Percentiles rank a stretch among this genome's conserved stretches.
Evolutionary conservation across 2,888 invertebrate genomes (phyloP).

Genomic region (Hirudinaria manillensis): DNA sequence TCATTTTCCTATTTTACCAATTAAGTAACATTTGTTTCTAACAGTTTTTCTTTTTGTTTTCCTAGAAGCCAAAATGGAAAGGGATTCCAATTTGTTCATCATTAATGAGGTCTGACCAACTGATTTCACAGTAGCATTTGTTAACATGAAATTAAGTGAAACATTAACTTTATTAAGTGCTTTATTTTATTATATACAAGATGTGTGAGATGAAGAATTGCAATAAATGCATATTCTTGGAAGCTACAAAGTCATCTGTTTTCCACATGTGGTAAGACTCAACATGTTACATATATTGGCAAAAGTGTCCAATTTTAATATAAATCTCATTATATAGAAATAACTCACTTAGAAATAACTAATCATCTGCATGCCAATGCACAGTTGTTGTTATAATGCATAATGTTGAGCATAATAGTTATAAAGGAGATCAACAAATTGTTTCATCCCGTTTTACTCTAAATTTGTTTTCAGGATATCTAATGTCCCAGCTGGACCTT

Average conservation of each 20-base stretch:
- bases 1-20: not conserved
- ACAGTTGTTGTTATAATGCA: no score
- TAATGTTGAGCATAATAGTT: no score
- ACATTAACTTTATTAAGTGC: no score
- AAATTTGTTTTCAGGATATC: conserved; percentile 61
- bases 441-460: no score
- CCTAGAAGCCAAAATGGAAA: conserved; percentile 84
- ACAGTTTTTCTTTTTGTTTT: conserved; percentile 20
- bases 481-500: conserved; percentile 80
- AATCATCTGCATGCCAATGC: no score
- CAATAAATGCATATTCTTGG: conserved; percentile 87
- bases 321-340: no score
- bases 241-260: conserved; percentile 83
- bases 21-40: not conserved
- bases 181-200: conserved; percentile 46
- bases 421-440: no score
- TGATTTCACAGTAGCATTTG: not conserved
- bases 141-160: no score
- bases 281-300: no score
- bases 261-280: conserved; percentile 83
- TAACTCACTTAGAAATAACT: no score
- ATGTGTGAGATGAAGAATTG: conserved; percentile 91
- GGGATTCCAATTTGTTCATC: conserved; percentile 75
- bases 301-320: no score
- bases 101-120: conserved; percentile 68